Conservation (phyloP, 2,113 vertebrate genomes). For the Pipra filicauda region DNA sequence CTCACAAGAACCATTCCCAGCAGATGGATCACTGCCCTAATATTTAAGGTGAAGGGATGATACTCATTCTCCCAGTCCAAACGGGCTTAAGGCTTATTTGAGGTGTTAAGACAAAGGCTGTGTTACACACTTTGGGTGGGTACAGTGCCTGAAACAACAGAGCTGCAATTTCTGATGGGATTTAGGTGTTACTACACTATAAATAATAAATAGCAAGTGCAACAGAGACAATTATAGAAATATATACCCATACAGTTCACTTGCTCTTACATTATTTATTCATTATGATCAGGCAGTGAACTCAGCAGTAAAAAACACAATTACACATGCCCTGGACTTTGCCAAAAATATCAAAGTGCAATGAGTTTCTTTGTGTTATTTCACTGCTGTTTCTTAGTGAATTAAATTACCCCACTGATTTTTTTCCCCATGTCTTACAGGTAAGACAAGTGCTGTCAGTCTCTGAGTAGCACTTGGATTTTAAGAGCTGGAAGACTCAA, state of each 20-base stretch:
- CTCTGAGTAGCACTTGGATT: not conserved
- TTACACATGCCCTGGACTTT: not conserved
- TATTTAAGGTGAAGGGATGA: not conserved
- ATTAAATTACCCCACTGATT: not conserved
- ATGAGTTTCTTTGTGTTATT: not conserved
- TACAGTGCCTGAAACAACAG: not conserved
- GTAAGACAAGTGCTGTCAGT: not conserved
- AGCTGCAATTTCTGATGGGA: not conserved
- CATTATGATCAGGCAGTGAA: not conserved
- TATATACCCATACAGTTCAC: not conserved
- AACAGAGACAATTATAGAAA: not conserved
- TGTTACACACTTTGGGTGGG: not conserved
- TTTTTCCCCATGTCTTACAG: not conserved
- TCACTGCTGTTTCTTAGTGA: not conserved
- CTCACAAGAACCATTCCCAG: not conserved
- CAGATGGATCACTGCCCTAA: not conserved
- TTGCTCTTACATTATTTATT: not conserved
- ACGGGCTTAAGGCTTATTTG: not conserved
- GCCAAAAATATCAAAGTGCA: not conserved
- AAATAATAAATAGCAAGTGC: not conserved
- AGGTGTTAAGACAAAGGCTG: not conserved
- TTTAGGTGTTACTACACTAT: not conserved
- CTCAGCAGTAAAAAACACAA: not conserved
- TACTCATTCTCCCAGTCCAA: not conserved
- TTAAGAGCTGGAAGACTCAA: constrained; percentile 5